Evolutionary conservation across 2,113 vertebrate species (phyloP).

Genomic region (Acrocephalus kingi): DNA sequence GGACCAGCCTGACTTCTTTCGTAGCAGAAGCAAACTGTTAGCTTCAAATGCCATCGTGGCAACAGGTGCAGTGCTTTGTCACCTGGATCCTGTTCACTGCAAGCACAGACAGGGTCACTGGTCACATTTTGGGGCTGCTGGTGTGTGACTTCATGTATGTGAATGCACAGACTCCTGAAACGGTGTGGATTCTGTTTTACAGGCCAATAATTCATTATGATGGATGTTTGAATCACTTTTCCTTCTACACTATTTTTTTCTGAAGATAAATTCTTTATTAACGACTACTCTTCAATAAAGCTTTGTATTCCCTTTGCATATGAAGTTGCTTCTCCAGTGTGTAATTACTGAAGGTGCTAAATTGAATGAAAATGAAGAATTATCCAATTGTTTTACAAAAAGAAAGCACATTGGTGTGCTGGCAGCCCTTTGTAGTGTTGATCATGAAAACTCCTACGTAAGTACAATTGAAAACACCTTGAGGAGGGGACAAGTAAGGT

Average conservation of each 20-base stretch:
- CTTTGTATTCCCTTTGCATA: neutral
- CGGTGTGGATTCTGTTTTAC: neutral
- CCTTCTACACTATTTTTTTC: neutral
- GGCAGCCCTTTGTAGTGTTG: neutral
- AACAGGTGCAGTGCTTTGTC: neutral
- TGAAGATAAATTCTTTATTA: neutral
- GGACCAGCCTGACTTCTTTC: neutral
- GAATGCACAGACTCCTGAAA: neutral
- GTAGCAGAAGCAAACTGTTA: neutral
- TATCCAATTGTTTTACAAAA: neutral
- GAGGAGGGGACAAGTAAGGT: neutral
- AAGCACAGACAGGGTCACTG: neutral
- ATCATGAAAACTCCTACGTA: neutral
- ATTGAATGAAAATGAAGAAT: neutral
- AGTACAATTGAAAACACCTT: neutral
- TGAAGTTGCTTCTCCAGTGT: neutral
- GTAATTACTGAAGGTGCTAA: neutral
- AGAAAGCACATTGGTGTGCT: neutral
- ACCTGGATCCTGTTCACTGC: neutral
- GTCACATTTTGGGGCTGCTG: neutral
- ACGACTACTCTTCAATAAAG: neutral
- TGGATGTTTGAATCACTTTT: neutral
- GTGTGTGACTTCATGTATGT: fast-evolving
- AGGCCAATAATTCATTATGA: neutral
- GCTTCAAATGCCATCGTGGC: neutral